Base-by-base conservation (phyloP, 1,140 invertebrate species). In the Zophobas atratus region DNA sequence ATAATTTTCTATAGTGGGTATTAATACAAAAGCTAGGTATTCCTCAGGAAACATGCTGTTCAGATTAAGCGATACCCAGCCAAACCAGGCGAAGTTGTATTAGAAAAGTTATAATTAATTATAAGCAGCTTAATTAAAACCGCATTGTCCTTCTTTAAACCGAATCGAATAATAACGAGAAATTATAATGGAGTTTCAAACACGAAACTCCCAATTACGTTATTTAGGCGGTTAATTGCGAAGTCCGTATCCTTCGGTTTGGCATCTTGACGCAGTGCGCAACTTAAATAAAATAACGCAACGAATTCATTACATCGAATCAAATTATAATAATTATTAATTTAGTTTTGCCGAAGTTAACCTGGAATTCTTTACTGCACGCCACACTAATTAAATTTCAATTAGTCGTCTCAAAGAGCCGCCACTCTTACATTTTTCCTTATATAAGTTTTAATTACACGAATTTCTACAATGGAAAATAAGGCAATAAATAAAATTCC, bases 391-490 rank as follows among this genome's bases (percentile, higher is more conserved):
- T 60, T 60, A 60, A 60, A 60, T 39, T 60, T 67, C 33, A 67
- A 67, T 67, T 67, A 67, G 6, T 46, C 43, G 43, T 4, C 43
- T 46, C 43, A 34, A 32, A 8, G 1, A 39, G 33, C 6, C 35
- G 4, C 39, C n/a, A 2, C 57, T 63, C 8, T 32, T 32, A 63
- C n/a, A 63, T 35, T 39, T 39, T 63, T 63, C 34, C 8, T 56
- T 36, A 33, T 70, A 70, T 70, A 43, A 74, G 48, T 72, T 53
- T 72, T 74, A 74, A 74, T 56, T 74, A 74, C 20, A 57, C 49
- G 51, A 73, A 56, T 53, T 56, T 73, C 49, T 53, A 35, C 46
- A 33, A 35, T 35, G 49, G 43, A 36, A 53, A 51, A 71, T 49
- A 49, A 33, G 39, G 36, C 32, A 56, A 43, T 67, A 67, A 67